Evolutionary conservation across 2,113 vertebrate species (phyloP).

Genomic region (Microtus richardsoni): DNA sequence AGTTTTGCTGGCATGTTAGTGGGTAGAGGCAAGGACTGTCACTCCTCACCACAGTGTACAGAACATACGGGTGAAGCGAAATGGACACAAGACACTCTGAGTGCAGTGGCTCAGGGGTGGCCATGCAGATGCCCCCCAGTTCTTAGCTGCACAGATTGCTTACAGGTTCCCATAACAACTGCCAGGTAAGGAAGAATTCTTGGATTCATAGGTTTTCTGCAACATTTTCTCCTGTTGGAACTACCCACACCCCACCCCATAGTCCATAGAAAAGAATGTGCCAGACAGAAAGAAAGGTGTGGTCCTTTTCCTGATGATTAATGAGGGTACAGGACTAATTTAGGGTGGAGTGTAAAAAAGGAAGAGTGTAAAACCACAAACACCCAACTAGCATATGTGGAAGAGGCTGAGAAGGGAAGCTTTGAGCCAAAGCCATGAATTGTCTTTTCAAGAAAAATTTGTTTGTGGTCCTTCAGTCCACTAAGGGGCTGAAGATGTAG

Average conservation of each 20-base stretch:
- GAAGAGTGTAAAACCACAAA: background rate
- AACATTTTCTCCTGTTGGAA: background rate
- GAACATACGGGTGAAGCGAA: rapidly evolving
- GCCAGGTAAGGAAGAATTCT: background rate
- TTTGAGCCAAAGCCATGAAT: background rate
- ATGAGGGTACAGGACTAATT: background rate
- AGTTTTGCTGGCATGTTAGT: background rate
- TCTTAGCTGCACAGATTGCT: background rate
- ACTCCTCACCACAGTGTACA: background rate
- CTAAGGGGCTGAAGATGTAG: background rate
- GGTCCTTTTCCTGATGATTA: background rate
- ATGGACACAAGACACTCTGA: background rate
- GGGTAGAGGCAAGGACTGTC: background rate
- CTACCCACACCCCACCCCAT: background rate
- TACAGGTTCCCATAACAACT: constrained; percentile 67
- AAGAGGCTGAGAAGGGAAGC: background rate
- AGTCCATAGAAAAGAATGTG: background rate
- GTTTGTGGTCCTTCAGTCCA: background rate
- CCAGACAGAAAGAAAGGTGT: background rate
- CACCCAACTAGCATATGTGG: background rate
- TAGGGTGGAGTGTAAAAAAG: background rate
- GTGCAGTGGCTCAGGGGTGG: background rate
- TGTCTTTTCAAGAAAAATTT: background rate
- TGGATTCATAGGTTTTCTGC: constrained; percentile 2
- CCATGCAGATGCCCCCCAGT: background rate